phyloP scores from a whole-genome alignment of 2,888 invertebrate genomes.

The Cephus runcator region DNA sequence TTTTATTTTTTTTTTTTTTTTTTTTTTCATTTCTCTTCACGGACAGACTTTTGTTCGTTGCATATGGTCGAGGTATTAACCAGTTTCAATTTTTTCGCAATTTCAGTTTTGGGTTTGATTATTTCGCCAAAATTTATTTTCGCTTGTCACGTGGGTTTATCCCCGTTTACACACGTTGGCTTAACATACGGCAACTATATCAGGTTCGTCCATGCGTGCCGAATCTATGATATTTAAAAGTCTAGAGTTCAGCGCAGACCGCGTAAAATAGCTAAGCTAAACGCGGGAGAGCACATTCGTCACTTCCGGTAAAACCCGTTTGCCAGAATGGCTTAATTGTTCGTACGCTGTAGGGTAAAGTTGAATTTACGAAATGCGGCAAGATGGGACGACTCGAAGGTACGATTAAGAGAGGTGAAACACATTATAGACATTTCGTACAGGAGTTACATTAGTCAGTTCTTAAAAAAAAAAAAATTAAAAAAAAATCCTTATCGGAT shows the following conservation, averaged over 20 bases:
- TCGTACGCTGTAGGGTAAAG: background rate
- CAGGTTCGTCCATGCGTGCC: background rate
- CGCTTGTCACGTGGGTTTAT: background rate
- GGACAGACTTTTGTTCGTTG: background rate
- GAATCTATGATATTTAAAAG: background rate
- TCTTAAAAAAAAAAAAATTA: too few species aligned
- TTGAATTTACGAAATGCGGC: background rate
- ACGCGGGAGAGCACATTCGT: background rate
- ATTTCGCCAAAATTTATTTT: background rate
- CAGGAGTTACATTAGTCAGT: background rate
- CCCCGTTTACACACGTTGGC: background rate
- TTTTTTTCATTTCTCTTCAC: too few species aligned
- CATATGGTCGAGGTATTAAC: background rate
- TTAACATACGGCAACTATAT: background rate
- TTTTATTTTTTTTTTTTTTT: too few species aligned
- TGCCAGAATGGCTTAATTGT: background rate
- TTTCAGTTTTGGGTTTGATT: background rate
- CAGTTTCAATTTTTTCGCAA: background rate
- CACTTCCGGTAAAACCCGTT: constrained; percentile 3
- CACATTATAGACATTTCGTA: background rate
- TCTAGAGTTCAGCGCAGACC: background rate
- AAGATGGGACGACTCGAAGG: background rate
- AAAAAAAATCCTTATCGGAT: background rate
- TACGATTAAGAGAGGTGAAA: too few species aligned
- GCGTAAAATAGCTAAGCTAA: background rate